Evolutionary conservation across 1,140 invertebrate species (phyloP), one percentile per base, ranked within the genome.

Genomic region (Zaprionus capensis): DNA sequence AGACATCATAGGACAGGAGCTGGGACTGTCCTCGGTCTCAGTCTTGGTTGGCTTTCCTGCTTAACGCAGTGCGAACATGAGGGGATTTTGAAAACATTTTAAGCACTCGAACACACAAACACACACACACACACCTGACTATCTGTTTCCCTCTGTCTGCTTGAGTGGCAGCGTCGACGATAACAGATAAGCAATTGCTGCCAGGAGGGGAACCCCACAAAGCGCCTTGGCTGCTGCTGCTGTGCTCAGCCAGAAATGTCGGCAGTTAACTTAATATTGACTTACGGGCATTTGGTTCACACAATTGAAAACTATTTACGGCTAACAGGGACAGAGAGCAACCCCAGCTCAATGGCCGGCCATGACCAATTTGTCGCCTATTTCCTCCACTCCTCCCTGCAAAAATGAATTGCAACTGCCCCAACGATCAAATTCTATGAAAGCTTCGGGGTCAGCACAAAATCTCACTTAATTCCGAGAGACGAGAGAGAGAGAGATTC

Each of bases 241-340:
- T 44, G 15, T 11, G 41, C 41, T 71, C 56, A 71, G 38, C 44
- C 69, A 63, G n/a, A 36, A 62, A 41, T 46, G 59, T 38, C 28
- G 56, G 58, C 78, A 74, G 74, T 76, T 81, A 81, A 88, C 84
- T 88, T 84, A 84, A 87, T 87, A 88, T 87, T 87, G 84, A 79
- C 84, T 78, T 81, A 65, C 31, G 31, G 59, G n/a, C 66, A 83
- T 83, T 80, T 82, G 62, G 67, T 59, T 71, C 71, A 58, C 63
- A 73, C 81, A 84, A 76, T 78, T 80, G 81, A 78, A 88, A 83
- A 87, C 84, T 88, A 87, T 88, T 88, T 83, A 80, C 62, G n/a
- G 66, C 26, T 51, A 58, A 68, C 56, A 5, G 57, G 24, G 22
- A 41, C n/a, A 26, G n/a, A 14, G 38, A n/a, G 15, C 14, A 41